These are phyloP conservation scores for Dufourea novaeangliae DNA, from an alignment of 1,140 invertebrate genomes.

Conservation along the genomic window DNA sequence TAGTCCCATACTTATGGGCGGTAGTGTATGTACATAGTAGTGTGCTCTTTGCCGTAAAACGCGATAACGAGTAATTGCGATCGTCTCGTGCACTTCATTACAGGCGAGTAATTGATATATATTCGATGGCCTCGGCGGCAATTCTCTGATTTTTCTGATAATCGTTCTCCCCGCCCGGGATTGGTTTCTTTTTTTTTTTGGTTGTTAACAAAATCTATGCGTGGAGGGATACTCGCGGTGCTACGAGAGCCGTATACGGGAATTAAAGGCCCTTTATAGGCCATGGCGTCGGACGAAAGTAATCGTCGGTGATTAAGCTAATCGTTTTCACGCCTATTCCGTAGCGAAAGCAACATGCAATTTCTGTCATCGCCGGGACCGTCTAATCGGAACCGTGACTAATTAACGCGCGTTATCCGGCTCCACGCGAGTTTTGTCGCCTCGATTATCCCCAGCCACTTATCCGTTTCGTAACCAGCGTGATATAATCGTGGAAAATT, in stretches of 20 bases:
- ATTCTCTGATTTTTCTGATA: background rate
- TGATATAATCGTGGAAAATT: slow-evolving; percentile 33
- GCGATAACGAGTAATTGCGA: background rate
- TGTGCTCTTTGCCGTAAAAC: too few relatives aligned
- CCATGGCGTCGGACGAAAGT: background rate
- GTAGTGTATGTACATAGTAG: too few relatives aligned
- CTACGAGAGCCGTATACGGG: background rate
- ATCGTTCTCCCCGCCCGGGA: background rate
- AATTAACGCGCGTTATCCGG: slow-evolving; percentile 27
- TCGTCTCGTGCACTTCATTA: background rate
- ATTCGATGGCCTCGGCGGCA: background rate
- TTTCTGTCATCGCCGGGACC: background rate
- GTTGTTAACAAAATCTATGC: background rate
- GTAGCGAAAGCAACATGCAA: background rate
- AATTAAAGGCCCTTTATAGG: background rate
- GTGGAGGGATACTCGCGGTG: background rate
- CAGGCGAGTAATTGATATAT: slow-evolving; percentile 11
- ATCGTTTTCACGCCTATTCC: slow-evolving; percentile 33
- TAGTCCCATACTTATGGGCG: too few relatives aligned
- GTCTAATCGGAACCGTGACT: slow-evolving; percentile 34
- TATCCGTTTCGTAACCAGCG: slow-evolving; percentile 25
- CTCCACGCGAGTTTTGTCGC: slow-evolving; percentile 18
- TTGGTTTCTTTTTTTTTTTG: background rate
- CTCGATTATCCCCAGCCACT: slow-evolving; percentile 10
- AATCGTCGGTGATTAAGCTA: slow-evolving; percentile 10